Base-by-base conservation (phyloP, 1,140 invertebrate species). In the Tetranychus urticae region DNA sequence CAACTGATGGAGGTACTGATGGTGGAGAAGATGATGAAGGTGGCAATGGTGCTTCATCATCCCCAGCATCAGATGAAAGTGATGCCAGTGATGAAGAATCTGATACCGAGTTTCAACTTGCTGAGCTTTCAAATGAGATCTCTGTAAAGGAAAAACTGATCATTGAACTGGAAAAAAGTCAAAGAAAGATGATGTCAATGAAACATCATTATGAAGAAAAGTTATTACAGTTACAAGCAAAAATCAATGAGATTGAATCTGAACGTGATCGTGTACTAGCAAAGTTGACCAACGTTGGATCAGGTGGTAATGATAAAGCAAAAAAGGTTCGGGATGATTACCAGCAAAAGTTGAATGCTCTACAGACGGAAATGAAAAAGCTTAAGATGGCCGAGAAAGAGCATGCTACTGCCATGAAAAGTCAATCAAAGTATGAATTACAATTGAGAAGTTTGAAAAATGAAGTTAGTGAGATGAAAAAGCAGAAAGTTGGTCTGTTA, bases 151-250 rank as follows among this genome's bases (percentile, higher is more conserved):
- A 90, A 66, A 81, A 86, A 57, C 74, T 97, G 23, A 92, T 97
- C 63, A 87, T 94, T 68, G 88, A 96, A 68, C 71, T 97, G 58
- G 92, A 97, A 70, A 72, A 82, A 33, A 87, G 85, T 12, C 87
- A 97, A 70, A 78, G 81, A 55, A 74, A 87, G 55, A 75, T 96
- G 63, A 80, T 85, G 45, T 80, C 82, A 0, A 82, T 97, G 77
- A 81, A 82, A 58, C 79, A 82, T 62, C 86, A 96, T 67, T 97
- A 97, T 73, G 93, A 97, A 73, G 85, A 91, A 48, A 91, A 97
- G 69, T 74, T 98, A n/a, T 74, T 80, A 47, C 82, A 86, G 56
- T 72, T 97, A n/a, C 83, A 88, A 68, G 80, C 80, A 3, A 82
- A 84, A 67, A 97, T 97, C 56, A 80, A 79, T 64, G 82, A 84